phyloP scores from a whole-genome alignment of 2,797 vertebrate species.

The Muraenolepis orangiensis region DNA sequence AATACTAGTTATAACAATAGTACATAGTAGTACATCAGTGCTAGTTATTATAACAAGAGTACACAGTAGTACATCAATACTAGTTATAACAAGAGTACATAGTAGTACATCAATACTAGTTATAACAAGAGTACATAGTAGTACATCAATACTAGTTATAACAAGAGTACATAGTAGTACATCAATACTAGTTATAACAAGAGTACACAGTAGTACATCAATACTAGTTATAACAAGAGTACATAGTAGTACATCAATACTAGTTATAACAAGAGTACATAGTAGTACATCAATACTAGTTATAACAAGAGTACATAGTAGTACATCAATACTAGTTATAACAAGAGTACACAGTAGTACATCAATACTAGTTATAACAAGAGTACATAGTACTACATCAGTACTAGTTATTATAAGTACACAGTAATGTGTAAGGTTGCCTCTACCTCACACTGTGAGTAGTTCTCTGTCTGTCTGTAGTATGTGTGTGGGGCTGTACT shows the following conservation, averaged over 20 bases:
- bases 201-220: not conserved
- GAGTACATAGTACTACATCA: not conserved
- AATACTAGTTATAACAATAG: too few species aligned
- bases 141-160: not conserved
- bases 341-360: too few species aligned
- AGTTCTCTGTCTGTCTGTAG: not conserved
- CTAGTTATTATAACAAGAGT: not conserved
- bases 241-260: not conserved
- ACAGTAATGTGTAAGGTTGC: not conserved
- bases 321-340: not conserved
- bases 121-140: too few species aligned
- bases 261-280: too few species aligned
- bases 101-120: too few species aligned
- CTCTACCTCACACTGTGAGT: not conserved
- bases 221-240: not conserved
- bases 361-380: not conserved
- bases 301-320: too few species aligned
- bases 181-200: too few species aligned
- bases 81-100: too few species aligned
- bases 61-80: not conserved
- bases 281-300: too few species aligned
- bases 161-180: too few species aligned
- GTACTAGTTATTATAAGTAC: too few species aligned
- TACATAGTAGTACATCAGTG: too few species aligned
- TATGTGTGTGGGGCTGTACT: not conserved